Base-by-base conservation (phyloP, 2,797 vertebrate species). In the Aeoliscus strigatus region DNA sequence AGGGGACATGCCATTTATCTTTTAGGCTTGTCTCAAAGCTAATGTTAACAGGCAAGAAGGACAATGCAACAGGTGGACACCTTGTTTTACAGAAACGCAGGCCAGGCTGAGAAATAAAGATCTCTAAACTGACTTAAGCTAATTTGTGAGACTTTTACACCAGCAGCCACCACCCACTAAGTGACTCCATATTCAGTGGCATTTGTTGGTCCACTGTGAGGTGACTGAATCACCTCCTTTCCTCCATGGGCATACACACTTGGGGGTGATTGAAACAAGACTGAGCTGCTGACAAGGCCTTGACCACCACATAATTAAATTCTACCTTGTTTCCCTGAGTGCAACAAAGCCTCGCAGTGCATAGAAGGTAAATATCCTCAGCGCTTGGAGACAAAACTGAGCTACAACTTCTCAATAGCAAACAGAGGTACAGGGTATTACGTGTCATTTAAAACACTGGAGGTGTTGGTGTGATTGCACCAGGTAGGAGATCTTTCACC, bases 271-370 rank as follows among this genome's bases (percentile, higher is more conserved):
- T 78, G 86, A 83, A 87, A 85, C 82, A 83, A 80, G 77, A 75
- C 51, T 56, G 60, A 81, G 75, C 62, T 67, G 58, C 68, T 82
- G 84, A 86, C 70, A 54, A 72, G 57, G 55, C 71, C 63, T 56
- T 30, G 60, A 73, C 61, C 72, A 71, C 64, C 73, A 62, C 79
- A 77, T 86, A 86, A 88, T 86, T 81, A 76, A 86, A 87, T 85
- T 82, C 69, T 70, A 66, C 74, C 70, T 60, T 69, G 74, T 87
- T 87, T 84, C 77, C 64, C 65, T 58, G 68, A 79, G 66, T 37
- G 77, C 79, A 73, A 62, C 76, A 81, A 80, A 87, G 79, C 77
- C 70, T 73, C 46, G 76, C 70, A 29, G 55, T 38, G 60, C 53
- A 76, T 61, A 56, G 60, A 71, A 75, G 52, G 77, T 77, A 80